Conservation (phyloP, 2,888 invertebrate genomes). For the Nemapogon koenigi region DNA sequence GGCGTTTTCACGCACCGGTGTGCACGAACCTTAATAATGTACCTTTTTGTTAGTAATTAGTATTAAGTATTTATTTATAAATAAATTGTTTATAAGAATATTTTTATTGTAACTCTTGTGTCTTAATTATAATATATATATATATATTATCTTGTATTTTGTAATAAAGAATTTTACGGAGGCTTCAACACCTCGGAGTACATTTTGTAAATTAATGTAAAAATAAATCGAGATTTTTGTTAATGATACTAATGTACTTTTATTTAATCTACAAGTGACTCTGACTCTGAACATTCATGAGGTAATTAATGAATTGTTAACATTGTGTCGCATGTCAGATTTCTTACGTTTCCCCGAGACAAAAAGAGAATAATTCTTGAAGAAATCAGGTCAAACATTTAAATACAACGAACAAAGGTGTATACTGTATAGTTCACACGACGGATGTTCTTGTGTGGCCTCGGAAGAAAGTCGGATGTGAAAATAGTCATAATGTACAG, state of each 20-base stretch:
- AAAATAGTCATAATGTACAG: constrained; percentile 54
- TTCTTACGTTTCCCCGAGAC: constrained; percentile 2
- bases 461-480: constrained; percentile 62
- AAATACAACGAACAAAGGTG: constrained; percentile 43
- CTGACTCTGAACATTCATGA: not conserved
- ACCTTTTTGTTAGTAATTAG: constrained; percentile 51
- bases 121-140: constrained; percentile 22
- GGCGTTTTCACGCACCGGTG: constrained; percentile 37
- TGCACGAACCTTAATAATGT: constrained; percentile 48
- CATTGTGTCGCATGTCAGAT: not conserved
- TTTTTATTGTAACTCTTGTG: constrained; percentile 34
- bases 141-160: too few relatives aligned
- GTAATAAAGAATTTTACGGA: constrained; percentile 44
- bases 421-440: constrained; percentile 25
- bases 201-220: constrained; percentile 60
- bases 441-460: constrained; percentile 17
- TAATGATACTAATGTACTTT: constrained; percentile 28
- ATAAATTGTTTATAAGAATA: constrained; percentile 30
- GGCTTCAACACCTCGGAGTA: constrained; percentile 41
- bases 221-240: constrained; percentile 61
- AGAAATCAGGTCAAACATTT: constrained; percentile 26
- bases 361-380: not conserved
- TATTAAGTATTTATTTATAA: constrained; percentile 59
- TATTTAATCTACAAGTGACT: constrained; percentile 1
- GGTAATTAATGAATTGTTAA: too few relatives aligned